Percentiles rank a stretch among this genome's conserved stretches.
These are phyloP conservation scores for Phortica magna DNA, from an alignment of 2,888 invertebrate species.

Conservation along the genomic window DNA sequence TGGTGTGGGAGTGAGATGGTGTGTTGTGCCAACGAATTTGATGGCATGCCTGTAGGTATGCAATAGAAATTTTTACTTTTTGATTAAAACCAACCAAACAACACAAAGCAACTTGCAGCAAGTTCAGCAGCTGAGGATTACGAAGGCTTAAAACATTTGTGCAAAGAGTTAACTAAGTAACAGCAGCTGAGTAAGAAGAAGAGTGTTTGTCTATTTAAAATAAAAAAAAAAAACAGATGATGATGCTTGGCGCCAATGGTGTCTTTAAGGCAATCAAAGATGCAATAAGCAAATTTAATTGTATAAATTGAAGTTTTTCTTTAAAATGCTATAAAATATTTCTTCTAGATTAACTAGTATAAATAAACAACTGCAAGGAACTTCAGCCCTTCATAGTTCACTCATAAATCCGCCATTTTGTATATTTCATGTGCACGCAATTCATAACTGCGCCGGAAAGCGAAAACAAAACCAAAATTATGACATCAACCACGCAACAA, in stretches of 20 bases:
- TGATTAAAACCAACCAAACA: neutral
- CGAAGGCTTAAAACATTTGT: neutral
- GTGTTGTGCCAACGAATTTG: neutral
- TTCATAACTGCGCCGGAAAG: slow-evolving; percentile 16
- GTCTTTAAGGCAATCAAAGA: too few relatives aligned
- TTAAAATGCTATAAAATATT: too few relatives aligned
- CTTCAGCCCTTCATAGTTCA: neutral
- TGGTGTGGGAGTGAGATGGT: neutral
- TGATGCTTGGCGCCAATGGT: too few relatives aligned
- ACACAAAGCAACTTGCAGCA: neutral
- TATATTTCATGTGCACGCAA: neutral
- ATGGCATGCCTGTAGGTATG: neutral
- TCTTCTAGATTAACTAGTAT: too few relatives aligned
- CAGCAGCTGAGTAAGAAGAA: too few relatives aligned
- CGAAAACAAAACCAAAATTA: slow-evolving; percentile 39
- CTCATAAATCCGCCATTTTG: slow-evolving; percentile 7
- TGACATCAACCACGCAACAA: slow-evolving; percentile 44
- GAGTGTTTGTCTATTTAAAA: too few relatives aligned
- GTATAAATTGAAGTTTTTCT: too few relatives aligned
- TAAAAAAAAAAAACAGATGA: too few relatives aligned
- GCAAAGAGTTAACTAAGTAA: too few relatives aligned
- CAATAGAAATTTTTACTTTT: neutral
- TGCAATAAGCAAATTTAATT: too few relatives aligned
- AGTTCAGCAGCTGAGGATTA: neutral
- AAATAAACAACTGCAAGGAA: neutral